Percentiles rank a stretch among this genome's conserved stretches.
Evolutionary conservation across 2,797 vertebrate species (phyloP).

Genomic region (Merluccius polli): DNA sequence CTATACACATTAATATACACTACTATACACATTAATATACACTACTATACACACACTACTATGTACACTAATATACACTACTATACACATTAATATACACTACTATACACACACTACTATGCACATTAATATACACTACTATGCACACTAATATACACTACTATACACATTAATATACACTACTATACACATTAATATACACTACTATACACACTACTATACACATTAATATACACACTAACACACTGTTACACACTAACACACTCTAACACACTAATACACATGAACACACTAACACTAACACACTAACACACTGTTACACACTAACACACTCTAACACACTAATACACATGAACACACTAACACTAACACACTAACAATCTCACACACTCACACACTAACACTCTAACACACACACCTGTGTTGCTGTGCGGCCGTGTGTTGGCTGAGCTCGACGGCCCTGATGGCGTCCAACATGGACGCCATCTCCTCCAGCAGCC

Average conservation of each 20-base stretch:
- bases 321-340: neutral
- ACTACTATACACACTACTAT: neutral
- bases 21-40: too few relatives aligned
- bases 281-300: neutral
- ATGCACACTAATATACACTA: too few relatives aligned
- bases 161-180: neutral
- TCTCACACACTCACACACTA: conserved; percentile 4
- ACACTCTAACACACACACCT: conserved; percentile 58
- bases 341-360: conserved; percentile 12
- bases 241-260: neutral
- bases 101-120: too few relatives aligned
- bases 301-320: neutral
- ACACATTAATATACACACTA: neutral
- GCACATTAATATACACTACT: too few relatives aligned
- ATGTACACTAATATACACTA: neutral
- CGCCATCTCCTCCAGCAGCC: conserved; percentile 64
- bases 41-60: neutral
- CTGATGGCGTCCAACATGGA: conserved; percentile 68
- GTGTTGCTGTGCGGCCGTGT: conserved; percentile 60
- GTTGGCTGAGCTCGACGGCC: conserved; percentile 50
- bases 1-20: too few relatives aligned
- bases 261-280: neutral
- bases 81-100: neutral
- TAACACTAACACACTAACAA: neutral
- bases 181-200: neutral